Base-by-base conservation (phyloP, 37 sponge, comb jelly and placozoan genomes). In the Halichondria panicea region DNA sequence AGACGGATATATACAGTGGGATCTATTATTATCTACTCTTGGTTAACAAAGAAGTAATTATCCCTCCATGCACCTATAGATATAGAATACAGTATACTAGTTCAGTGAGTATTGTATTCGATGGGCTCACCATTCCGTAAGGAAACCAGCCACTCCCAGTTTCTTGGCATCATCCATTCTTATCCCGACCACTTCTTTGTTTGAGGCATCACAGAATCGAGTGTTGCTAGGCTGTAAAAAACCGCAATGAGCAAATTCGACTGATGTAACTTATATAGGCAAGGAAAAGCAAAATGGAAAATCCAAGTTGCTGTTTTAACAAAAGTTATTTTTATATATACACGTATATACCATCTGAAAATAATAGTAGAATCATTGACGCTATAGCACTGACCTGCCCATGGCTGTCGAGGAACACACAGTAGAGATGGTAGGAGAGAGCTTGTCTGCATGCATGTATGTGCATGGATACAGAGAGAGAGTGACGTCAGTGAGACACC, bases 121-220 rank as follows among this genome's bases (percentile, higher is more conserved):
- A n/a, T 53, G 40, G 35, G 44, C 55, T 41, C 55, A 82, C 85
- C 89, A 92, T 60, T 92, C 92, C 43, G 92, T 92, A 76, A 92
- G 73, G 60, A 92, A 92, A 0, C 84, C 87, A 45, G 84, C 92
- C 13, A 78, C 71, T 39, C 76, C 75, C 28, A 92, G 72, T 39
- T 81, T 92, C 56, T 87, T 32, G 11, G 64, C 50, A 43, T 92
- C 92, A 13, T 30, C n/a, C 66, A 70, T 59, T 38, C 88, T 33
- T 25, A 86, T 79, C 4, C 68, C 53, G 18, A 87, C 43, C 0
- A 82, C 55, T 2, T 78, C 77, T 34, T 83, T n/a, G 34, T 87
- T 88, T 4, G 57, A 37, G 7, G 33, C 75, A 43, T 79, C 69
- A 69, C 89, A 89, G 57, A 89, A 50, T 12, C 41, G 22, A 35